Percentiles rank a stretch among this genome's conserved stretches.
Conservation (phyloP, 2,797 vertebrate species). For the Rhynchonycteris naso region DNA sequence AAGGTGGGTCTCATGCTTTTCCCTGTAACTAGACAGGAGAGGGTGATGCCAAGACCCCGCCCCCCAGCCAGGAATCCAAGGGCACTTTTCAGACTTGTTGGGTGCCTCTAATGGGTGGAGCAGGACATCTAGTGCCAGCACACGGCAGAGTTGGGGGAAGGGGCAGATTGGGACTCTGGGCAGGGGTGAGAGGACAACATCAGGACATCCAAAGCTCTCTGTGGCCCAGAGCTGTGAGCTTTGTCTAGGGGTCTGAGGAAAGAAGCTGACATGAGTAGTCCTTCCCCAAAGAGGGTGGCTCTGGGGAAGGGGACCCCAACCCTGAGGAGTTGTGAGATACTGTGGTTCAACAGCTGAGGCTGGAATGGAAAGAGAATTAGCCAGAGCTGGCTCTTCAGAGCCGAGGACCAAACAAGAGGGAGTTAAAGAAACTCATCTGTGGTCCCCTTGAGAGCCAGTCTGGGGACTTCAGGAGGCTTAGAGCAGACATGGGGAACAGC, state of each 20-base stretch:
- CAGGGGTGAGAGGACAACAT: no score
- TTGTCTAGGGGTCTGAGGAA: neutral
- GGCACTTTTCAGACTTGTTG: neutral
- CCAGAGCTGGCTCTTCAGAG: neutral
- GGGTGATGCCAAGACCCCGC: neutral
- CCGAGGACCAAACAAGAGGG: neutral
- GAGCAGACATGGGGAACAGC: neutral
- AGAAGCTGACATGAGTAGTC: neutral
- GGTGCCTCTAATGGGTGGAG: neutral
- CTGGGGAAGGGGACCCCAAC: neutral
- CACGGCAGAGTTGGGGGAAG: neutral
- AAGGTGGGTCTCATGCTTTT: neutral
- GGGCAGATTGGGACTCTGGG: rapidly evolving
- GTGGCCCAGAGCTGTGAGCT: neutral
- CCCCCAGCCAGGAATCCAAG: neutral
- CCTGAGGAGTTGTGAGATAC: neutral
- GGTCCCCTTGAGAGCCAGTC: neutral
- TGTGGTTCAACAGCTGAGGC: neutral
- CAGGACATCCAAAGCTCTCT: neutral
- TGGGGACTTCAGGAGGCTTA: neutral
- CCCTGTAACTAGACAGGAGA: neutral
- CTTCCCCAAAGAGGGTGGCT: neutral
- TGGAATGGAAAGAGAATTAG: neutral
- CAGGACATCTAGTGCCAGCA: neutral
- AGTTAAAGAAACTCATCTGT: neutral